Percentiles rank a stretch among this genome's conserved stretches.
These are phyloP conservation scores for Propithecus deckenii DNA, from an alignment of 2,797 vertebrate genomes.

Conservation along the genomic window DNA sequence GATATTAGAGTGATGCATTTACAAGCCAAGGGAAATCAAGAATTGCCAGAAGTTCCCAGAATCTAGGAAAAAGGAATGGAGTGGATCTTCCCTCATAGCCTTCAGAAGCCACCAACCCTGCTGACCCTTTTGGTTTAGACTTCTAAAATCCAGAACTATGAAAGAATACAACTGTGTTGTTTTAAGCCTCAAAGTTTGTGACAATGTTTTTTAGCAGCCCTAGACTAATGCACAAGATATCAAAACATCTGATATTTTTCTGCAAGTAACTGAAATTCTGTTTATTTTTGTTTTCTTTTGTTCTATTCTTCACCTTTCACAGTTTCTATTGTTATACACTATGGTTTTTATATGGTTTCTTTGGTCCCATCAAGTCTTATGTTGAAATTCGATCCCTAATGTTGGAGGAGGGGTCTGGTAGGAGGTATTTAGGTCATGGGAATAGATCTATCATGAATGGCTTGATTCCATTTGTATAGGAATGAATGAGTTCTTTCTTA, in stretches of 20 bases:
- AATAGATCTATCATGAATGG: background rate
- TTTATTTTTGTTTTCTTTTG: background rate
- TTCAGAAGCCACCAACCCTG: background rate
- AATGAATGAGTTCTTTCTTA: background rate
- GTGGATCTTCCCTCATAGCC: background rate
- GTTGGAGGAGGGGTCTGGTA: background rate
- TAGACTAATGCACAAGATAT: background rate
- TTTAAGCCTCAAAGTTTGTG: background rate
- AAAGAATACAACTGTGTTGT: background rate
- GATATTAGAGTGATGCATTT: background rate
- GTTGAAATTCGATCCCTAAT: background rate
- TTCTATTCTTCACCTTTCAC: background rate
- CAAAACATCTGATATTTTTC: background rate
- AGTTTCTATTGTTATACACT: background rate
- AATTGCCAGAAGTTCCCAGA: background rate
- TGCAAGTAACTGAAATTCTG: background rate
- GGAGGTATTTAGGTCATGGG: background rate
- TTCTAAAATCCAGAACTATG: background rate
- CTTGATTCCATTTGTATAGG: background rate
- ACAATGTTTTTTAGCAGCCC: background rate
- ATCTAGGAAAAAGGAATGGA: background rate
- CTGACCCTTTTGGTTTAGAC: background rate
- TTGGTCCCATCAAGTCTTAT: background rate
- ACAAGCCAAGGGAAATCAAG: background rate
- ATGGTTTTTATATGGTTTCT: background rate